Evolutionary conservation across 30 jellyfish, hydroid and myxozoan species (phyloP).

Genomic region (Aurelia sp.): DNA sequence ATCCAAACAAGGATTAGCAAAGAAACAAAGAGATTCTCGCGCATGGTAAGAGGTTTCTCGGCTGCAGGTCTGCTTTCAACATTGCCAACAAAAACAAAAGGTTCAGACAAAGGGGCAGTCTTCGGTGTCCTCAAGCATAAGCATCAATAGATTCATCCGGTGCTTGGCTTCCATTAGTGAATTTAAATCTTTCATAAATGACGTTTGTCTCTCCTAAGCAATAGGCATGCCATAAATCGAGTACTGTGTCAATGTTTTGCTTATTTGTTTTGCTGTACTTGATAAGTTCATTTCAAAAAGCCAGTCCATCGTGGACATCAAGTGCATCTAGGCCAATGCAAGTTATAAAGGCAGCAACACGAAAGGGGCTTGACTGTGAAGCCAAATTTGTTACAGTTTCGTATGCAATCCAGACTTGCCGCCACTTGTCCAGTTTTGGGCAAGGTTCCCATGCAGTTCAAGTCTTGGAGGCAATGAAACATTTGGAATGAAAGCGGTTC

Average conservation of each 20-base stretch:
- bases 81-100: too few species aligned
- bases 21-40: too few species aligned
- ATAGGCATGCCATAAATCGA: conserved; percentile 2
- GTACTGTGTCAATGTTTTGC: neutral
- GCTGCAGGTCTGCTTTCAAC: too few species aligned
- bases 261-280: too few species aligned
- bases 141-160: conserved; percentile 8
- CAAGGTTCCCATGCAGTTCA: neutral
- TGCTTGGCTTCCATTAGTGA: neutral
- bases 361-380: conserved; percentile 14
- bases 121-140: too few species aligned
- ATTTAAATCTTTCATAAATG: too few species aligned
- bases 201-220: too few species aligned
- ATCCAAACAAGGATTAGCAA: too few species aligned
- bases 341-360: conserved; percentile 10
- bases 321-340: conserved; percentile 19
- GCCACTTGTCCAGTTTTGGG: conserved; percentile 21
- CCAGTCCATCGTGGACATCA: conserved; percentile 8
- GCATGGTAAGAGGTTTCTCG: too few species aligned
- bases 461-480: conserved; percentile 19
- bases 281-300: neutral
- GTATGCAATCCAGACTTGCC: conserved; percentile 17
- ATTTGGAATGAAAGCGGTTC: neutral
- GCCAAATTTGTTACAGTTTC: conserved; percentile 6
- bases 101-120: too few species aligned